Conservation (phyloP, 1,140 invertebrate genomes). For the Hesperophylax magnus region DNA sequence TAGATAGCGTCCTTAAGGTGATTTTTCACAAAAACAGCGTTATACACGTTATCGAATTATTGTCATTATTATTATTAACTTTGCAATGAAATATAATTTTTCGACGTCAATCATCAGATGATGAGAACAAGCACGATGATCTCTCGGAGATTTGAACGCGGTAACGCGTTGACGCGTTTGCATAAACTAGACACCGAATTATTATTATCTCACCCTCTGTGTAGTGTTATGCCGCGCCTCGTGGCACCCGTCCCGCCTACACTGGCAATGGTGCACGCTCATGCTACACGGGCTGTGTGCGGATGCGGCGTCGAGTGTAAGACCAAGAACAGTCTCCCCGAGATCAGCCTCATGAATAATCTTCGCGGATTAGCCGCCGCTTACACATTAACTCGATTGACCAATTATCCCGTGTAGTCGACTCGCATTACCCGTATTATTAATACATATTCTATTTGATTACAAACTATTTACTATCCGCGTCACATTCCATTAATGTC, state of each 20-base stretch:
- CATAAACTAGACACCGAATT: not conserved
- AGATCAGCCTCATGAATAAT: not conserved
- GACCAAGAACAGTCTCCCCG: not conserved
- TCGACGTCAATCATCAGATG: too few species aligned
- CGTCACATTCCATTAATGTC: conserved; percentile 12
- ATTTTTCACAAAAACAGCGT: too few species aligned
- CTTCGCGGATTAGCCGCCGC: conserved; percentile 2
- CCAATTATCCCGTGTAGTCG: conserved; percentile 30
- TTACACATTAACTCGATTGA: conserved; percentile 32
- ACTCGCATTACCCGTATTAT: conserved; percentile 11
- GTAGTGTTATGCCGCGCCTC: not conserved
- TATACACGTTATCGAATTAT: too few species aligned
- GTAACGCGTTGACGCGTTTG: not conserved
- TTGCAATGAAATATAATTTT: too few species aligned
- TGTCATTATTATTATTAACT: too few species aligned
- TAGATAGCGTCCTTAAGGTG: too few species aligned
- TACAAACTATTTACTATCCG: not conserved
- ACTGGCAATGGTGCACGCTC: too few species aligned
- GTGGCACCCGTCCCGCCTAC: too few species aligned
- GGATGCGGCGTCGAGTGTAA: too few species aligned
- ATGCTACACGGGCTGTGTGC: too few species aligned
- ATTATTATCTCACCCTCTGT: not conserved
- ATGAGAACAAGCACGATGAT: too few species aligned
- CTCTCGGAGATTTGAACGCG: too few species aligned
- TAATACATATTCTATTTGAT: conserved; percentile 20